A percentile compares a stretch with the other conserved stretches of the same genome.
Conservation (phyloP, 2,888 invertebrate species). For the Laspeyria flexula region DNA sequence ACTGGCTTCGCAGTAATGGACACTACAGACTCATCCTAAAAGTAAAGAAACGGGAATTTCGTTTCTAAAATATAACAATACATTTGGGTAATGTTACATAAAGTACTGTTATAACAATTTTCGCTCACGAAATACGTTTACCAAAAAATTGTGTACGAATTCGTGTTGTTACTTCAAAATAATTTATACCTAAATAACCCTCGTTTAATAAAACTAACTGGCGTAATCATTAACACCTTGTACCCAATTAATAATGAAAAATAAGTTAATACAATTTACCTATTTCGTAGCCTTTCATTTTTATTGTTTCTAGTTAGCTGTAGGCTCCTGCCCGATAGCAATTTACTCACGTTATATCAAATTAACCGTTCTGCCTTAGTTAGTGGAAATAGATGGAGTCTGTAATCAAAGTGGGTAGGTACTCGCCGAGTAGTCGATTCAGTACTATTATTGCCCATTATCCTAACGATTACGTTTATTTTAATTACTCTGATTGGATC, state of each 20-base stretch:
- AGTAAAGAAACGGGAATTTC: no score
- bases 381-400: conserved; percentile 46
- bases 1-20: no score
- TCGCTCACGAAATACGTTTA: neutral
- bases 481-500: conserved; percentile 55
- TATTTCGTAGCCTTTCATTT: neutral
- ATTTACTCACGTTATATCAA: conserved; percentile 34
- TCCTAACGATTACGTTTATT: conserved; percentile 57
- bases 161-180: neutral
- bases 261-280: neutral
- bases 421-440: conserved; percentile 18
- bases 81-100: no score
- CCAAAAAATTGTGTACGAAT: neutral
- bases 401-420: conserved; percentile 18
- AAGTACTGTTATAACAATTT: neutral
- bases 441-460: conserved; percentile 55
- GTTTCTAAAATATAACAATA: no score
- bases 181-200: neutral
- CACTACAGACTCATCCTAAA: no score
- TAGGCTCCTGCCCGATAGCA: conserved; percentile 27
- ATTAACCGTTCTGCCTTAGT: conserved; percentile 42
- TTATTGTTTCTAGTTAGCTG: conserved; percentile 19
- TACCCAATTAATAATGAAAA: neutral
- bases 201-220: neutral
- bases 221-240: conserved; percentile 1